Evolutionary conservation across 2,888 invertebrate species (phyloP).

Genomic region (Meteorus colon): DNA sequence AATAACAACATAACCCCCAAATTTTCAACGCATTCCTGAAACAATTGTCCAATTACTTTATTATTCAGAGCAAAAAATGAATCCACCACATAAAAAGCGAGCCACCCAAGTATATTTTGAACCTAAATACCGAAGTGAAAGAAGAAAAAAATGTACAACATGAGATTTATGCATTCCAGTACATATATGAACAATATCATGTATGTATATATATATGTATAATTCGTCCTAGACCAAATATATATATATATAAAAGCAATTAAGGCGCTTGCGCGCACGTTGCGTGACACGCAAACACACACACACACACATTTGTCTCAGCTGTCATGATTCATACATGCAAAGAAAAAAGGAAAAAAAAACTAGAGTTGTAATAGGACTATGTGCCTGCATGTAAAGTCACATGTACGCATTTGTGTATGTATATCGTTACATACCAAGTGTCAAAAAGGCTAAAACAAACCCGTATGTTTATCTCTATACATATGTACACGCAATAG

Average conservation of each 20-base stretch:
- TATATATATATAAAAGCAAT: neutral
- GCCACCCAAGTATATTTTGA: no score
- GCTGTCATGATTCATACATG: neutral
- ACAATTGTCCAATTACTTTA: no score
- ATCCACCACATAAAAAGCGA: no score
- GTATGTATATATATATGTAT: neutral
- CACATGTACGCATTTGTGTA: neutral
- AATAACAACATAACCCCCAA: no score
- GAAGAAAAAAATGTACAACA: no score
- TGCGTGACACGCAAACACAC: neutral
- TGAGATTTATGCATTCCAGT: no score
- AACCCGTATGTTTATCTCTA: neutral
- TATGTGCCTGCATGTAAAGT: neutral
- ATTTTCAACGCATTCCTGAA: no score
- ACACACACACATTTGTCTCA: neutral
- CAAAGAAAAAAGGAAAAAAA: neutral
- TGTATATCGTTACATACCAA: neutral
- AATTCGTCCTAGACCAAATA: neutral
- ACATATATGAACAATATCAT: neutral
- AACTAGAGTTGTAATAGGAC: neutral
- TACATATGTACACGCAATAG: neutral
- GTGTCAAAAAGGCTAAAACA: neutral
- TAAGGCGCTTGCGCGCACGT: neutral
- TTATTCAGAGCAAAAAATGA: no score
- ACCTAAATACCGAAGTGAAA: no score